These are phyloP conservation scores for Rhagophthalmus giganteus DNA, from an alignment of 2,888 invertebrate genomes.

Conservation along the genomic window DNA sequence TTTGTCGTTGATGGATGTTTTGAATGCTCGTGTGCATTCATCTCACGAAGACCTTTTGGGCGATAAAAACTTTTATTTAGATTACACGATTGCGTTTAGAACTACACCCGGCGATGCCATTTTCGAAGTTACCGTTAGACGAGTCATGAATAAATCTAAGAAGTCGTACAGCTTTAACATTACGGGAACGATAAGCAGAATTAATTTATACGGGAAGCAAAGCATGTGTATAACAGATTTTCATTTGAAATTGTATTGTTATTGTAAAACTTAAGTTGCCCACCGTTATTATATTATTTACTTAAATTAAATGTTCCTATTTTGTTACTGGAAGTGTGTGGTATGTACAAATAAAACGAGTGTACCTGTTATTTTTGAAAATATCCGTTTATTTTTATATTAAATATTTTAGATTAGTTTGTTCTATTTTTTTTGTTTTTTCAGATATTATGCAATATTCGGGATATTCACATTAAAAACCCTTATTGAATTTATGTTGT, in stretches of 20 bases:
- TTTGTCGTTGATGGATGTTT: constrained; percentile 64
- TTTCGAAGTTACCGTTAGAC: constrained; percentile 78
- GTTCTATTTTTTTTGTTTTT: too few species aligned
- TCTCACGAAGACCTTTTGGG: constrained; percentile 51
- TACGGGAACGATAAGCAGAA: constrained; percentile 74
- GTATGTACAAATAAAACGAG: too few species aligned
- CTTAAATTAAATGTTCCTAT: background rate
- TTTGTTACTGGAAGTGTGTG: background rate
- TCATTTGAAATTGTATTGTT: constrained; percentile 63
- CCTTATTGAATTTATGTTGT: too few species aligned
- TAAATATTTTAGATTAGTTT: too few species aligned
- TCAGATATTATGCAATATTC: too few species aligned
- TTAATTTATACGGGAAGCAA: constrained; percentile 80
- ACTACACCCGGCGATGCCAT: constrained; percentile 70
- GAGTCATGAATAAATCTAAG: constrained; percentile 39
- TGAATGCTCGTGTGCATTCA: constrained; percentile 68
- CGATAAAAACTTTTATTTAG: constrained; percentile 57
- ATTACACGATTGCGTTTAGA: constrained; percentile 66
- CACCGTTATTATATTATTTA: background rate
- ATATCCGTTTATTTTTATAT: too few species aligned
- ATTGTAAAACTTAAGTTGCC: constrained; percentile 13
- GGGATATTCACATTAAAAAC: too few species aligned
- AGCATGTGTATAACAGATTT: constrained; percentile 76
- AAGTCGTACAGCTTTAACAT: constrained; percentile 56
- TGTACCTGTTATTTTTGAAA: too few species aligned